These are phyloP conservation scores for Drosophila melanosoma DNA, from an alignment of 2,888 invertebrate species.

Conservation along the genomic window DNA sequence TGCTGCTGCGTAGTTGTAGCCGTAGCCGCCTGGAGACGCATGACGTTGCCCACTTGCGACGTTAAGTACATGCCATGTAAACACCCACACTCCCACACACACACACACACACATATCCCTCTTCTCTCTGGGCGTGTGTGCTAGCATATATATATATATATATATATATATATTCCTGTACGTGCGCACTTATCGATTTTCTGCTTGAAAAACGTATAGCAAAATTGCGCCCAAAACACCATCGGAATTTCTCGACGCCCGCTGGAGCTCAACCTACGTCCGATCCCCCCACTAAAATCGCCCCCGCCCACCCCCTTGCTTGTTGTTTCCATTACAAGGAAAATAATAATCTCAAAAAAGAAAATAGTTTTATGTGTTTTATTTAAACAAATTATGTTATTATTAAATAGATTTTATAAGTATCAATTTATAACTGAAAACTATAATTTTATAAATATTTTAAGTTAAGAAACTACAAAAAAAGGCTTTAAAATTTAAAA, in stretches of 20 bases:
- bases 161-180: constrained; percentile 65
- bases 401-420: neutral
- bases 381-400: neutral
- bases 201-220: constrained; percentile 67
- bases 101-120: neutral
- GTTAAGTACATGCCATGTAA: constrained; percentile 54
- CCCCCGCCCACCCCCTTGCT: neutral
- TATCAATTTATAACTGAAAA: neutral
- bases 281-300: neutral
- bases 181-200: constrained; percentile 77
- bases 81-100: constrained; percentile 25
- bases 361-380: neutral
- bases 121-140: constrained; percentile 1
- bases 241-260: constrained; percentile 27
- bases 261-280: constrained; percentile 25
- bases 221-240: constrained; percentile 70
- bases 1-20: constrained; percentile 6
- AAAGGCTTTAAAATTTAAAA: neutral
- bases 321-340: no score
- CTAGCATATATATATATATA: constrained; percentile 2
- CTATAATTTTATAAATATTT: neutral
- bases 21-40: constrained; percentile 59
- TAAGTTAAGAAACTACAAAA: neutral
- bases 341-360: neutral
- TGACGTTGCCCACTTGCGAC: constrained; percentile 69